Conservation (phyloP, 2,888 invertebrate genomes). For the Amitus sp. region DNA sequence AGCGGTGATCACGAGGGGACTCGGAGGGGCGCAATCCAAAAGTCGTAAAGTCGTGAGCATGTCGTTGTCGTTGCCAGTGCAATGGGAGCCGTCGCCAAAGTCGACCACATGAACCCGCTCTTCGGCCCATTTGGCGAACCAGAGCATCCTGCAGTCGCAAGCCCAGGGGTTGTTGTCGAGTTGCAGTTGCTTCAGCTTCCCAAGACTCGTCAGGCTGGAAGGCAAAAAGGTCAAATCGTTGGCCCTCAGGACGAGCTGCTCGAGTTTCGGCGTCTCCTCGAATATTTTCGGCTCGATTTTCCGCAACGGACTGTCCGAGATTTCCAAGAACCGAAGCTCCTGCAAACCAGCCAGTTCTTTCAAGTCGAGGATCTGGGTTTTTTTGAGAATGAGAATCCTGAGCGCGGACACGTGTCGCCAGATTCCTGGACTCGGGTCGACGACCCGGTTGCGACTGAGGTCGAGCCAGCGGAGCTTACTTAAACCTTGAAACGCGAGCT, state of each 20-base stretch:
- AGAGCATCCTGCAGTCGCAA: conserved; percentile 87
- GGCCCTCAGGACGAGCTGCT: conserved; percentile 66
- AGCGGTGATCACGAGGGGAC: conserved; percentile 73
- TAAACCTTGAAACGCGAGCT: conserved; percentile 72
- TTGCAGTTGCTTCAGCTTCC: conserved; percentile 72
- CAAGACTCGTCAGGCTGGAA: conserved; percentile 73
- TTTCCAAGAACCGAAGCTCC: conserved; percentile 73
- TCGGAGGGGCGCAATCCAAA: conserved; percentile 77
- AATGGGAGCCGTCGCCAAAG: conserved; percentile 73
- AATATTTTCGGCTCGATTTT: conserved; percentile 53
- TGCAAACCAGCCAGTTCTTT: conserved; percentile 74
- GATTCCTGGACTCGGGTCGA: conserved; percentile 62
- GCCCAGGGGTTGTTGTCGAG: conserved; percentile 83
- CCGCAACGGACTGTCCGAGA: conserved; percentile 67
- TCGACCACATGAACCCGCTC: conserved; percentile 65
- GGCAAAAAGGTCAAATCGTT: conserved; percentile 80
- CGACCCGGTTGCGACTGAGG: conserved; percentile 71
- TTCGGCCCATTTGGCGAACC: conserved; percentile 77
- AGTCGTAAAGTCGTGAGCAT: conserved; percentile 75
- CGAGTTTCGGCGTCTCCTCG: conserved; percentile 55
- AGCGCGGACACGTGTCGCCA: conserved; percentile 68
- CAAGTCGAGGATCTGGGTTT: conserved; percentile 75
- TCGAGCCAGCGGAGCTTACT: conserved; percentile 69
- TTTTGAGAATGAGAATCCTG: conserved; percentile 70
- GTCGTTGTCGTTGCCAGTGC: conserved; percentile 65